Conservation (phyloP, 2,797 vertebrate species). For the Salmo trutta region DNA sequence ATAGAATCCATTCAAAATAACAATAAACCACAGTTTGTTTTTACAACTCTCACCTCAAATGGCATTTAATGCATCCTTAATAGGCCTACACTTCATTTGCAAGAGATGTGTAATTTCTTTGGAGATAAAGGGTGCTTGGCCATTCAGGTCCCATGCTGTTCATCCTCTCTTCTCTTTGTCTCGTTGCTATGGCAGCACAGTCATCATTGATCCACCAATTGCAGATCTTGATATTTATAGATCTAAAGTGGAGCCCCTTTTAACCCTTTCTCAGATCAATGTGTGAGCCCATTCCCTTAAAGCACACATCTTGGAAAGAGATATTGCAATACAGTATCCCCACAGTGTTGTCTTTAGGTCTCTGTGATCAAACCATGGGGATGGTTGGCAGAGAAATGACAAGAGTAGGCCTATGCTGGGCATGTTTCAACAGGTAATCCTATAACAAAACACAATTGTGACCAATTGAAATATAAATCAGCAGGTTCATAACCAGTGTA, state of each 20-base stretch:
- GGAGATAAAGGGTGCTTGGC: conserved; percentile 25
- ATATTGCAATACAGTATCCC: neutral
- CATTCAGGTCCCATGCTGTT: conserved; percentile 44
- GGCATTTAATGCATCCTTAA: neutral
- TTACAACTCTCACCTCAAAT: neutral
- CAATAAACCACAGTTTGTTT: neutral
- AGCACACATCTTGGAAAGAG: neutral
- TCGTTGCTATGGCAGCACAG: conserved; percentile 80
- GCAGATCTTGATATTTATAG: conserved; percentile 74
- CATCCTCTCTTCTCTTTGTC: conserved; percentile 56
- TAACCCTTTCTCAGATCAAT: conserved; percentile 43
- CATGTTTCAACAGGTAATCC: neutral
- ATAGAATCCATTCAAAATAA: neutral
- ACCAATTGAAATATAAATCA: neutral
- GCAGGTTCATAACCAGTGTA: neutral
- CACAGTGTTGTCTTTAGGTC: neutral
- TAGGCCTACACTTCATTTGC: neutral
- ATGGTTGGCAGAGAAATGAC: neutral
- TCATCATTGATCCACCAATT: conserved; percentile 75
- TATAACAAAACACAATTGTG: neutral
- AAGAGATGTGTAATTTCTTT: conserved; percentile 4
- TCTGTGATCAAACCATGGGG: neutral
- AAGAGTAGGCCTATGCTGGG: neutral
- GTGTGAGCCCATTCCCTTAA: conserved; percentile 18
- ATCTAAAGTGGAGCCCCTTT: conserved; percentile 58